These are phyloP conservation scores for Tipula vernalis DNA, from an alignment of 2,888 invertebrate species.

Conservation along the genomic window DNA sequence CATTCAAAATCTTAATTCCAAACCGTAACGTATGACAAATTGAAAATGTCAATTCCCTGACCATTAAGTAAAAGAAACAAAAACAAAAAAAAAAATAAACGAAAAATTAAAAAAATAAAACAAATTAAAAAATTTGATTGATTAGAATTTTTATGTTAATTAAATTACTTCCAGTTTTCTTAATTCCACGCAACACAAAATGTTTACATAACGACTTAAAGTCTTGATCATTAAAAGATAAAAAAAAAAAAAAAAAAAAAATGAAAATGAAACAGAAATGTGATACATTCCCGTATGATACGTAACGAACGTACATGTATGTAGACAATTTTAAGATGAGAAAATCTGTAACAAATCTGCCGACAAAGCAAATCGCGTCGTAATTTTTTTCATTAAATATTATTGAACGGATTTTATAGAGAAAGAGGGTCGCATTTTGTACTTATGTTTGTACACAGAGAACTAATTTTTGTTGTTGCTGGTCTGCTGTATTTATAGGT, in stretches of 20 bases:
- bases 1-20: not conserved
- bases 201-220: not conserved
- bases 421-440: not conserved
- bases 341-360: not conserved
- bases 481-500: not conserved
- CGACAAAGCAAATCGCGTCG: not conserved
- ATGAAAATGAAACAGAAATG: not conserved
- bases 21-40: not conserved
- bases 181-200: not conserved
- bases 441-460: not conserved
- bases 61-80: not conserved
- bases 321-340: not conserved
- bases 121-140: not conserved
- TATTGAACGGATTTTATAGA: not conserved
- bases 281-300: not conserved
- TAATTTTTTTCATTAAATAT: not conserved
- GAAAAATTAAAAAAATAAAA: not conserved
- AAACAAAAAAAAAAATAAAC: too few species aligned
- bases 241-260: not conserved
- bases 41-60: not conserved
- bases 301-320: not conserved
- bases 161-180: not conserved
- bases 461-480: not conserved
- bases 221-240: not conserved
- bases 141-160: slow-evolving; percentile 4